These are phyloP conservation scores for Barbus barbus DNA, from an alignment of 2,113 vertebrate species.

Conservation along the genomic window DNA sequence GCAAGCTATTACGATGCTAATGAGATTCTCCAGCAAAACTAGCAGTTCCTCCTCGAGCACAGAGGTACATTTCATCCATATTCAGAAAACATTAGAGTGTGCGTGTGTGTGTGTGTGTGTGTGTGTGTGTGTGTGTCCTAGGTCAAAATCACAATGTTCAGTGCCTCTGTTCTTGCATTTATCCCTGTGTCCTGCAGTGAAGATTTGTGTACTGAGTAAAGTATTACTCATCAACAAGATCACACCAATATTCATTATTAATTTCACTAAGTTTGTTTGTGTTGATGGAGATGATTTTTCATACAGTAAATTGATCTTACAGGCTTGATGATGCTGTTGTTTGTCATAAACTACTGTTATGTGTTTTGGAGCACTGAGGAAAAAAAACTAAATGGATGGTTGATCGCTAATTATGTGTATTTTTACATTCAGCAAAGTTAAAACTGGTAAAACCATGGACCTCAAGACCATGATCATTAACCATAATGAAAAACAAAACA, in stretches of 20 bases:
- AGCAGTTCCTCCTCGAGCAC: slow-evolving; percentile 73
- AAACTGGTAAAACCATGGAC: not conserved
- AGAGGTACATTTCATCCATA: slow-evolving; percentile 79
- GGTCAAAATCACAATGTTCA: slow-evolving; percentile 40
- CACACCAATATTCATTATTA: not conserved
- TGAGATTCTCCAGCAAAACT: slow-evolving; percentile 81
- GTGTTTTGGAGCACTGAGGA: not conserved
- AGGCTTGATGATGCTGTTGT: not conserved
- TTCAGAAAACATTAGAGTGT: slow-evolving; percentile 77
- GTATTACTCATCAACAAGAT: slow-evolving; percentile 1
- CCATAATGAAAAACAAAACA: not conserved
- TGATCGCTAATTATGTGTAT: not conserved
- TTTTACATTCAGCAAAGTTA: not conserved
- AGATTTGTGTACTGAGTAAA: slow-evolving; percentile 13
- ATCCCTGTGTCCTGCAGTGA: slow-evolving; percentile 25
- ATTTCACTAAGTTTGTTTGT: slow-evolving; percentile 6
- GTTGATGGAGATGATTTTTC: not conserved
- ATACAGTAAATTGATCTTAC: slow-evolving; percentile 1
- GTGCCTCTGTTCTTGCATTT: slow-evolving; percentile 4
- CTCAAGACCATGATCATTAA: not conserved
- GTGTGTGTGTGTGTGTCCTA: not conserved
- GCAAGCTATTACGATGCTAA: slow-evolving; percentile 85
- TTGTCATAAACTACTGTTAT: not conserved
- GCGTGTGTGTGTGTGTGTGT: slow-evolving; percentile 5
- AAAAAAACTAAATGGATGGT: not conserved